These are phyloP conservation scores for Otolemur garnettii DNA, from an alignment of 2,113 vertebrate species.

Conservation along the genomic window DNA sequence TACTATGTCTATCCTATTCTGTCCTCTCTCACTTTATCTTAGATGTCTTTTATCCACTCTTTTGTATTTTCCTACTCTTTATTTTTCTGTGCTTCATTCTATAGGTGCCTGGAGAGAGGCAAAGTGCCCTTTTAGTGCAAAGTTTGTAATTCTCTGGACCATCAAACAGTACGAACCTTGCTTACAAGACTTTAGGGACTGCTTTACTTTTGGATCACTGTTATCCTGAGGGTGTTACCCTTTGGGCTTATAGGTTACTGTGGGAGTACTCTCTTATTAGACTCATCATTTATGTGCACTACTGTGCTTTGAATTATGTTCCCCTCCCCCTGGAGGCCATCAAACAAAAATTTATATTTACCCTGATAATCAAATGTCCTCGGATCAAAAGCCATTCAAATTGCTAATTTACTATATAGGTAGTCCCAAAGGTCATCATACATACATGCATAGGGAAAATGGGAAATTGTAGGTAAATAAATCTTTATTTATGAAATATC, in stretches of 20 bases:
- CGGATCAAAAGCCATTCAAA: neutral
- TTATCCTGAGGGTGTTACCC: neutral
- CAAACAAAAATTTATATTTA: slow-evolving; percentile 4
- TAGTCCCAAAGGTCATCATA: too few species aligned
- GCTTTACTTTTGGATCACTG: neutral
- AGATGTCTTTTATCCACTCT: neutral
- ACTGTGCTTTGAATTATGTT: neutral
- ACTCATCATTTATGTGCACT: neutral
- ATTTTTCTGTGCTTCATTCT: neutral
- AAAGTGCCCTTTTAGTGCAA: neutral
- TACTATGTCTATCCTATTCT: neutral
- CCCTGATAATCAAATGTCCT: neutral
- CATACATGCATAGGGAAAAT: too few species aligned
- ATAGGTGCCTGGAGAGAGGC: neutral
- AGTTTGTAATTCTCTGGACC: neutral
- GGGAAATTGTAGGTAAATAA: too few species aligned
- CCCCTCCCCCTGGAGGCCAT: neutral
- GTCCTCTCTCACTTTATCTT: neutral
- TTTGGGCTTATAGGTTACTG: neutral
- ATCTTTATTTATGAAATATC: too few species aligned
- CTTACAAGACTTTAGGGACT: neutral
- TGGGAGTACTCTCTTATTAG: neutral
- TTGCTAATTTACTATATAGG: neutral
- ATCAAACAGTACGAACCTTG: neutral
- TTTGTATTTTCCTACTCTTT: neutral